Conservation (phyloP, 2,888 invertebrate species). For the Spodoptera picta region DNA sequence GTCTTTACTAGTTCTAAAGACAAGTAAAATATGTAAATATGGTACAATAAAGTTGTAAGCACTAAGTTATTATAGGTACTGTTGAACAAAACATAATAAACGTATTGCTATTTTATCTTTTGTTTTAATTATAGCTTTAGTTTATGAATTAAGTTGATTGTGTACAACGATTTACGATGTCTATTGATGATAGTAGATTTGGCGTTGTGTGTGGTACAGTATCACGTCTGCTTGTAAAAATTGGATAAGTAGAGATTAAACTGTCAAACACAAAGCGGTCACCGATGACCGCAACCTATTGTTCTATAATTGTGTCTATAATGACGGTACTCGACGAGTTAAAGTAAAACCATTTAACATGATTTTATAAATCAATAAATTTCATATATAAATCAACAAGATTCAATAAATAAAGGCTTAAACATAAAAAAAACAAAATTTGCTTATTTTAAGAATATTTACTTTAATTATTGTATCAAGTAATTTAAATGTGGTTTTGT, state of each 20-base stretch:
- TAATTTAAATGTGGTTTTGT: too few relatives aligned
- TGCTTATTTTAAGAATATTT: too few relatives aligned
- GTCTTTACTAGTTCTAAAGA: constrained; percentile 48
- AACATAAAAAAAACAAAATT: too few relatives aligned
- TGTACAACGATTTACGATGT: constrained; percentile 43
- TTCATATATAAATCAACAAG: too few relatives aligned
- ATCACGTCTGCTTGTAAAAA: background rate
- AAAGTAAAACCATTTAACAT: background rate
- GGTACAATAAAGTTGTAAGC: constrained; percentile 40
- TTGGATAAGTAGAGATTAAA: background rate
- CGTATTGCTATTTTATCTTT: constrained; percentile 59
- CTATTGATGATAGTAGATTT: constrained; percentile 34
- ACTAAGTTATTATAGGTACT: constrained; percentile 52
- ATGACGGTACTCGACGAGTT: too few relatives aligned
- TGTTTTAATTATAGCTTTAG: constrained; percentile 62
- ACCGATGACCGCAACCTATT: too few relatives aligned
- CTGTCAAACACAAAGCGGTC: too few relatives aligned
- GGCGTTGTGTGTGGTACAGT: constrained; percentile 23
- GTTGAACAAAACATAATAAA: constrained; percentile 56
- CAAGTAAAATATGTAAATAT: constrained; percentile 51
- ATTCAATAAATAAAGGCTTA: too few relatives aligned
- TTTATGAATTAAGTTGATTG: constrained; percentile 54
- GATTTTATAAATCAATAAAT: too few relatives aligned
- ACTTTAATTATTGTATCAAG: too few relatives aligned
- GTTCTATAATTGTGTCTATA: too few relatives aligned